These are phyloP conservation scores for Glaucomys volans DNA, from an alignment of 2,113 vertebrate genomes.

Conservation along the genomic window DNA sequence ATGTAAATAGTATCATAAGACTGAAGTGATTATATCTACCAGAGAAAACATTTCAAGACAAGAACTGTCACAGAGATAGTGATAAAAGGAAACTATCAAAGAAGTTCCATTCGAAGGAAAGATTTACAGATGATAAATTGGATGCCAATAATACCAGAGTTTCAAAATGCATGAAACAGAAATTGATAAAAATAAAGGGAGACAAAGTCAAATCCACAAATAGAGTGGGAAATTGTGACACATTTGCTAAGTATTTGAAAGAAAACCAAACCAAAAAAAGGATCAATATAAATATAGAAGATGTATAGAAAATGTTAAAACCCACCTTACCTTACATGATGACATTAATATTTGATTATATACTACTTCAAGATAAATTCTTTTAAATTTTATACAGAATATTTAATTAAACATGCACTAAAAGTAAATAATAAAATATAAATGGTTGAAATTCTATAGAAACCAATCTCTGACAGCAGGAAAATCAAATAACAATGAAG, in stretches of 20 bases:
- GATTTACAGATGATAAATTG: neutral
- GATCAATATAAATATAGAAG: neutral
- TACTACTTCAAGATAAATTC: neutral
- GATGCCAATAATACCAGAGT: neutral
- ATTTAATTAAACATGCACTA: neutral
- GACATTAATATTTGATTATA: neutral
- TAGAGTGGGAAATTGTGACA: neutral
- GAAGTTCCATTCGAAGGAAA: neutral
- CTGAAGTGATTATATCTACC: neutral
- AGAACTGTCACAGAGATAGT: neutral
- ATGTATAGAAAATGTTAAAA: neutral
- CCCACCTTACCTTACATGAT: neutral
- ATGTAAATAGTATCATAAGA: neutral
- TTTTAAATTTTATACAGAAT: neutral
- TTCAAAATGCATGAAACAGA: neutral
- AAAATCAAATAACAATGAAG: neutral
- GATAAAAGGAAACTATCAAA: neutral
- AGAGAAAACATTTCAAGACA: neutral
- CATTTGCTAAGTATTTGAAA: neutral
- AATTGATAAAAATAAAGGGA: neutral
- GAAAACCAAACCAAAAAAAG: neutral
- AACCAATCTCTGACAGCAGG: neutral
- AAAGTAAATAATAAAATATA: neutral
- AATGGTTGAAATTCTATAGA: neutral
- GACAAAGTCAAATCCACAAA: neutral